A percentile compares a stretch with the other conserved stretches of the same genome.
Conservation (phyloP, 2,797 vertebrate species). For the Hipposideros larvatus region DNA sequence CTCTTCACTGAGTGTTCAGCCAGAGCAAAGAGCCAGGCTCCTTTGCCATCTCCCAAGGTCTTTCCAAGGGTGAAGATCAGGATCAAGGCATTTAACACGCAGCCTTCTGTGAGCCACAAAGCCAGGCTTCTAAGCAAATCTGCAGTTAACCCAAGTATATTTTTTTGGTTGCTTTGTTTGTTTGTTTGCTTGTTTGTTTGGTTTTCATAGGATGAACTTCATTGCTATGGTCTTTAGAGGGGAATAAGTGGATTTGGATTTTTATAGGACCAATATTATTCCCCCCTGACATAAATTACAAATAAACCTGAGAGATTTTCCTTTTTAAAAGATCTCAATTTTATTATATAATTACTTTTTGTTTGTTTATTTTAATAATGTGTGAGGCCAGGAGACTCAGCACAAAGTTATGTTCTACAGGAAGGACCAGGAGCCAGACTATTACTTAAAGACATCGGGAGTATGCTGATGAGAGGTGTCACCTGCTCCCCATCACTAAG, state of each 20-base stretch:
- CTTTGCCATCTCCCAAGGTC: not conserved
- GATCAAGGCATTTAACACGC: not conserved
- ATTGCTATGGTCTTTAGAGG: not conserved
- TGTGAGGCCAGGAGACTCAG: not conserved
- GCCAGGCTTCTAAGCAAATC: not conserved
- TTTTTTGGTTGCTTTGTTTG: not conserved
- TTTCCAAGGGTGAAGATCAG: not conserved
- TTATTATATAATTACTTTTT: not conserved
- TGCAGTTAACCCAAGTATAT: not conserved
- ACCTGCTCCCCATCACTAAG: not conserved
- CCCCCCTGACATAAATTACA: not conserved
- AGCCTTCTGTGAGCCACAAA: not conserved
- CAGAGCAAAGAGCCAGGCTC: not conserved
- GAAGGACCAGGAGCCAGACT: not conserved
- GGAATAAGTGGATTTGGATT: not conserved
- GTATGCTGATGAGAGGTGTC: not conserved
- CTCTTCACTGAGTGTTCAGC: not conserved
- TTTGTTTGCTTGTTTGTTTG: not conserved
- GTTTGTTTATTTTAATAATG: not conserved
- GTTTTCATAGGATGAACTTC: not conserved
- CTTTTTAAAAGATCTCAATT: not conserved
- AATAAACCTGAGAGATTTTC: not conserved
- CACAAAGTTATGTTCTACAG: not conserved
- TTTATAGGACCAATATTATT: not conserved
- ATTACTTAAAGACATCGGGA: not conserved